Evolutionary conservation across 92 coral and sea anemone genomes (phyloP).

Genomic region (Umimayanthus kanabou): DNA sequence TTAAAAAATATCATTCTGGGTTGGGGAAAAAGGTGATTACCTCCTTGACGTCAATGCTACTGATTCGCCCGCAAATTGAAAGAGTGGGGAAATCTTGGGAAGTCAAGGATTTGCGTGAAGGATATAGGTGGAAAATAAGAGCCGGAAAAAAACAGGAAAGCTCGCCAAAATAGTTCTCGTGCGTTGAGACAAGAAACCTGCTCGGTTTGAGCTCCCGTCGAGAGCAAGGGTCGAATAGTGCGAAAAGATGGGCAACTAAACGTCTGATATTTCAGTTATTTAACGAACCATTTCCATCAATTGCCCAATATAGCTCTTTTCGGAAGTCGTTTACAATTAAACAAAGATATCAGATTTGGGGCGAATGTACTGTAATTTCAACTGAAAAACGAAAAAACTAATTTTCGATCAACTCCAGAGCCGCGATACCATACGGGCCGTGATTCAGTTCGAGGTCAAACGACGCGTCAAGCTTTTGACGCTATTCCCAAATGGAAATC

Average conservation of each 20-base stretch:
- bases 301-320: conserved; percentile 35
- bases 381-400: neutral
- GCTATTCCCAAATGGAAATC: neutral
- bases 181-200: conserved; percentile 1
- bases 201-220: conserved; percentile 15
- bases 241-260: conserved; percentile 3
- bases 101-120: conserved; percentile 66
- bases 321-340: conserved; percentile 34
- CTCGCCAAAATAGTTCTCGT: conserved; percentile 37
- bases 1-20: neutral
- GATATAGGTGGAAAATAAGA: conserved; percentile 48
- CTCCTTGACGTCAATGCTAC: conserved; percentile 5
- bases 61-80: neutral
- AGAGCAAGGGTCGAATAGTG: neutral
- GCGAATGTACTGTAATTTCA: conserved; percentile 18
- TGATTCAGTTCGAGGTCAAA: neutral
- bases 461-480: conserved; percentile 32
- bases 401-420: neutral
- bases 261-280: neutral
- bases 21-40: neutral
- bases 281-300: neutral
- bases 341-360: conserved; percentile 33
- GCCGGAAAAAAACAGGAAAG: conserved; percentile 71
- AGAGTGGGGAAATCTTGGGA: conserved; percentile 34
- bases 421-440: neutral